Base-by-base conservation (phyloP, 2,113 vertebrate genomes). In the Otus sunia region DNA sequence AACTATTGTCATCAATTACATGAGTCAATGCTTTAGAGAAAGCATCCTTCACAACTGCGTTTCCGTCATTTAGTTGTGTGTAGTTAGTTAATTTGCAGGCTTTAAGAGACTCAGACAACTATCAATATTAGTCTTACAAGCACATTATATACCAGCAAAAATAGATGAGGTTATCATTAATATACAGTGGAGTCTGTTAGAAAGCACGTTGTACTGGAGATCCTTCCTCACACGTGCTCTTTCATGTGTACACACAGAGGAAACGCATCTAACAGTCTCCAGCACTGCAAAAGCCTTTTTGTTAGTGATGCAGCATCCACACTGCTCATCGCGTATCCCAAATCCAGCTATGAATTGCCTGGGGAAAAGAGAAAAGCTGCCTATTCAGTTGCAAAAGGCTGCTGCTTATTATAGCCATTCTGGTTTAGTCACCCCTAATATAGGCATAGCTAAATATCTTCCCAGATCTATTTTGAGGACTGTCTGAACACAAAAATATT, bases 381-480 rank as follows among this genome's bases (percentile, higher is more conserved):
- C 47, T 53, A 20, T 93, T 94, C 67, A 26, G 30, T 29, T 60
- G 66, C 53, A 39, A 67, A 88, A 91, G 72, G 39, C 50, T 92
- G 96, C 95, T 91, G 94, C 85, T 92, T 92, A 56, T 94, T 96
- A 95, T 96, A 91, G 67, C 87, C 27, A 10, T 76, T n/a, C 78
- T 92, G 34, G n/a, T 43, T 32, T 34, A 62, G 55, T 66, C 83
- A 18, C 82, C 89, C 89, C 94, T 95, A 76, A 72, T 94, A 92
- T 66, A 45, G 94, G 66, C 92, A 91, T 82, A 32, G 67, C 55
- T 6, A 56, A 79, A 97, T 92, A 86, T 96, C 91, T 94, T 94
- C 92, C 88, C 88, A 86, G 96, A 58, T 97, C 97, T 97, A 97
- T 98, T 97, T 95, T 22, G 69, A 88, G 96, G 69, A 16, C 85